phyloP scores from a whole-genome alignment of 37 sponge, comb jelly and placozoan genomes.

The Beroe forskalii region DNA sequence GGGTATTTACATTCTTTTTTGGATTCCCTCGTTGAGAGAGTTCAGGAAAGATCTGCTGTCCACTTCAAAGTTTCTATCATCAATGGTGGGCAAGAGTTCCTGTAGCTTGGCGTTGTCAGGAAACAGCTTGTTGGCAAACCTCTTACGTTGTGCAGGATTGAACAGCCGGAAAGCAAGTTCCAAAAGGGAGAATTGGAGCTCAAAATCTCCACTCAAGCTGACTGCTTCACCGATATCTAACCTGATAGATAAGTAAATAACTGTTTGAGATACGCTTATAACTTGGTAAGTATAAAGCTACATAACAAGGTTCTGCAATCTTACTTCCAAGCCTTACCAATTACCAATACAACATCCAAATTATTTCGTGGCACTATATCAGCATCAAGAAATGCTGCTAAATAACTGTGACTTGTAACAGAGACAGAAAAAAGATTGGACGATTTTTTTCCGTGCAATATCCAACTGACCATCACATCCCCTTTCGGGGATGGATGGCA shows the following conservation, averaged over 20 bases:
- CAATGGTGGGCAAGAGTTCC: background rate
- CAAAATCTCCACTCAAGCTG: background rate
- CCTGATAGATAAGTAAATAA: conserved; percentile 3
- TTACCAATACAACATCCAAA: background rate
- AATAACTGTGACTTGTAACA: no score
- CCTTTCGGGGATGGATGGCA: no score
- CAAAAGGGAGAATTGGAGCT: conserved; percentile 1
- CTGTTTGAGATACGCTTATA: no score
- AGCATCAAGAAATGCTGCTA: no score
- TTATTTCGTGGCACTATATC: no score
- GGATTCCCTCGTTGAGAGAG: background rate
- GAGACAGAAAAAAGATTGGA: no score
- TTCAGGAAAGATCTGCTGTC: conserved; percentile 50
- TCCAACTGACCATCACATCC: no score
- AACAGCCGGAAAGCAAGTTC: conserved; percentile 17
- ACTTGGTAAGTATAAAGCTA: no score
- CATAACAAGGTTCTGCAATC: no score
- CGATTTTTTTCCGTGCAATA: no score
- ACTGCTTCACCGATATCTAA: conserved; percentile 1
- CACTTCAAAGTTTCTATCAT: background rate
- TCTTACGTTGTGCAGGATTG: background rate
- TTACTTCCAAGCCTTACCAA: no score
- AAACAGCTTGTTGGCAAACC: background rate
- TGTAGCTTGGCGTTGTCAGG: background rate
- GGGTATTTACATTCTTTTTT: conserved; percentile 38